Percentiles rank a stretch among this genome's conserved stretches.
Conservation (phyloP, 2,113 vertebrate genomes). For the Paramisgurnus dabryanus region DNA sequence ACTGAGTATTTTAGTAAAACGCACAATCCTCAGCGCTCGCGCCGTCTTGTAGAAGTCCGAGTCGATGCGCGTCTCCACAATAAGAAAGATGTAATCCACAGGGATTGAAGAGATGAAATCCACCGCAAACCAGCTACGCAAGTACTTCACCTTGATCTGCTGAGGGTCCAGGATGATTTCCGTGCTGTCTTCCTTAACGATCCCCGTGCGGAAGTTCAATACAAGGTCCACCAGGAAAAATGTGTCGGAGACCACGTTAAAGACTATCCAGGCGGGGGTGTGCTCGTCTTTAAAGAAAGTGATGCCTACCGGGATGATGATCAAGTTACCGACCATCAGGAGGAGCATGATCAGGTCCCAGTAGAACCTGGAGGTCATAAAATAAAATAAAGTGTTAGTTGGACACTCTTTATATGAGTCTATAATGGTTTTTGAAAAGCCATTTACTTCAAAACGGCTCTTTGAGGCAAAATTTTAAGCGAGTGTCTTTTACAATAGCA, state of each 20-base stretch:
- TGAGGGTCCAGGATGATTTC: slow-evolving; percentile 97
- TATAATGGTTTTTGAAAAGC: background rate
- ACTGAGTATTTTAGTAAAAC: slow-evolving; percentile 98
- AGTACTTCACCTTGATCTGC: slow-evolving; percentile 96
- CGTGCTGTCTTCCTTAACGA: slow-evolving; percentile 97
- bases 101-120: slow-evolving; percentile 99
- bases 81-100: slow-evolving; percentile 98
- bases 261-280: slow-evolving; percentile 97
- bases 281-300: slow-evolving; percentile 99
- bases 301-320: slow-evolving; percentile 99
- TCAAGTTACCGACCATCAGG: slow-evolving; percentile 98
- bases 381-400: background rate
- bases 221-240: slow-evolving; percentile 98
- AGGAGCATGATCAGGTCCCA: slow-evolving; percentile 99
- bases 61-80: slow-evolving; percentile 96
- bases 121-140: slow-evolving; percentile 97
- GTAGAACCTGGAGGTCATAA: slow-evolving; percentile 83
- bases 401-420: background rate
- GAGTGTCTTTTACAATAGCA: background rate
- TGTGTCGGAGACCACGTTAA: slow-evolving; percentile 97
- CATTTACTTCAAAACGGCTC: background rate
- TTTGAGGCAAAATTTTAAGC: background rate
- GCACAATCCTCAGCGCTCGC: slow-evolving; percentile 92
- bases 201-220: slow-evolving; percentile 98
- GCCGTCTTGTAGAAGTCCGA: slow-evolving; percentile 98